Percentiles rank a stretch among this genome's conserved stretches.
Evolutionary conservation across 2,113 vertebrate genomes (phyloP).

Genomic region (Monarcha castaneiventris): DNA sequence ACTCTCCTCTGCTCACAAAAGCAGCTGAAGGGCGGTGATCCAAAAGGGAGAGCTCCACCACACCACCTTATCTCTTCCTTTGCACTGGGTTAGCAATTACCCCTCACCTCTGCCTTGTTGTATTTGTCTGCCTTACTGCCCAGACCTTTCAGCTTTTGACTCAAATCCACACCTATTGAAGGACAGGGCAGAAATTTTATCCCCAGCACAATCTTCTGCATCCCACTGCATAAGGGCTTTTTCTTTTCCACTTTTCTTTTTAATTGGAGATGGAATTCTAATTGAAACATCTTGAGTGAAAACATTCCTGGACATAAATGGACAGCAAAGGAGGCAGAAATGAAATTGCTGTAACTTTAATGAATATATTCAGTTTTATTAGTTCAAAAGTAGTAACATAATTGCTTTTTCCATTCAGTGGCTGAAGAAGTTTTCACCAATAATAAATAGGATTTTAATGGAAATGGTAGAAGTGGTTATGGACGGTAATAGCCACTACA

Average conservation of each 20-base stretch:
- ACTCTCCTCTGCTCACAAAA: background rate
- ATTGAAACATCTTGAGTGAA: constrained; percentile 46
- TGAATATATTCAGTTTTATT: constrained; percentile 62
- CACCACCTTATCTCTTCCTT: background rate
- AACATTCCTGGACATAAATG: constrained; percentile 34
- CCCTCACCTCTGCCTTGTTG: background rate
- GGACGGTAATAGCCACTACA: constrained; percentile 40
- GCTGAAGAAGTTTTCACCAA: constrained; percentile 55
- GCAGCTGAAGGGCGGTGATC: background rate
- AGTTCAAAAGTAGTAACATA: constrained; percentile 61
- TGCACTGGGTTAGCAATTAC: background rate
- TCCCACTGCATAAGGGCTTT: background rate
- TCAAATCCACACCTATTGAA: background rate
- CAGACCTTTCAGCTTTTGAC: background rate
- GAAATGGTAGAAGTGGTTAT: constrained; percentile 53
- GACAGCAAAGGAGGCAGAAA: constrained; percentile 25
- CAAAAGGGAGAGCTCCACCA: background rate
- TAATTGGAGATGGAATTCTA: constrained; percentile 38
- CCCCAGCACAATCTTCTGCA: background rate
- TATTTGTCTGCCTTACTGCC: background rate
- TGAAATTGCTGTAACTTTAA: constrained; percentile 55
- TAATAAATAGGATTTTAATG: constrained; percentile 66
- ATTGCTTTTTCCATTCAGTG: constrained; percentile 63
- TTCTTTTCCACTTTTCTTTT: background rate
- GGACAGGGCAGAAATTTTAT: background rate